Evolutionary conservation across 2,113 vertebrate species (phyloP).

Genomic region (Pipra filicauda): DNA sequence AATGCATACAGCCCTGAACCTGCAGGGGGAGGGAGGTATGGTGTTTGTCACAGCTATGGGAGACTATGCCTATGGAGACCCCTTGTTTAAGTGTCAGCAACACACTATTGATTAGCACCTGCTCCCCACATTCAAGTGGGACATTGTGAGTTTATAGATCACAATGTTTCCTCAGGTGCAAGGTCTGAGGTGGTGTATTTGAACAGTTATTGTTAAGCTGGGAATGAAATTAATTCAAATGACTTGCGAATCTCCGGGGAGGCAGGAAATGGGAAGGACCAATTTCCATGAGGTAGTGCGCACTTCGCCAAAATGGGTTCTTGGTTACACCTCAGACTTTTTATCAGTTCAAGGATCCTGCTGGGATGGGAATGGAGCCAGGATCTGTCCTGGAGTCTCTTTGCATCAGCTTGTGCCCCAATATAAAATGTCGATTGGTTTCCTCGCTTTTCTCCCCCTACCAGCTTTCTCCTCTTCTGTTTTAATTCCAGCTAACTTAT

Average conservation of each 20-base stretch:
- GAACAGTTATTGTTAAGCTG: not conserved
- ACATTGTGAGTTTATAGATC: conserved; percentile 44
- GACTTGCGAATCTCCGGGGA: not conserved
- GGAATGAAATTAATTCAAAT: conserved; percentile 42
- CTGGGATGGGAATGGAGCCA: not conserved
- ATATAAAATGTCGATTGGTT: rapidly evolving
- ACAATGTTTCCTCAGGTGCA: conserved; percentile 64
- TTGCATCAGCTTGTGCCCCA: not conserved
- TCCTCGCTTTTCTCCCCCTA: not conserved
- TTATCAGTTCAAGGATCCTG: not conserved
- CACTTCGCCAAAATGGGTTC: not conserved
- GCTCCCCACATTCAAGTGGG: not conserved
- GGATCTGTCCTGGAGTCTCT: not conserved
- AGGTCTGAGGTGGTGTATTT: not conserved
- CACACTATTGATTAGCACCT: conserved; percentile 48
- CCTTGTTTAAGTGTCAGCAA: conserved; percentile 22
- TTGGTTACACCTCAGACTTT: not conserved
- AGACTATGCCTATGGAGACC: not conserved
- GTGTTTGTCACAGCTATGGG: not conserved
- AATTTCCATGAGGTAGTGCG: conserved; percentile 8
- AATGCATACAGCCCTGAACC: not conserved
- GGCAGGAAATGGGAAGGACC: conserved; percentile 11
- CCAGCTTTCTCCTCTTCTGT: not conserved
- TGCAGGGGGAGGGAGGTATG: rapidly evolving
- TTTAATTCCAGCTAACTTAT: conserved; percentile 7